Conservation (phyloP, 2,888 invertebrate genomes). For the Buathra laborator region DNA sequence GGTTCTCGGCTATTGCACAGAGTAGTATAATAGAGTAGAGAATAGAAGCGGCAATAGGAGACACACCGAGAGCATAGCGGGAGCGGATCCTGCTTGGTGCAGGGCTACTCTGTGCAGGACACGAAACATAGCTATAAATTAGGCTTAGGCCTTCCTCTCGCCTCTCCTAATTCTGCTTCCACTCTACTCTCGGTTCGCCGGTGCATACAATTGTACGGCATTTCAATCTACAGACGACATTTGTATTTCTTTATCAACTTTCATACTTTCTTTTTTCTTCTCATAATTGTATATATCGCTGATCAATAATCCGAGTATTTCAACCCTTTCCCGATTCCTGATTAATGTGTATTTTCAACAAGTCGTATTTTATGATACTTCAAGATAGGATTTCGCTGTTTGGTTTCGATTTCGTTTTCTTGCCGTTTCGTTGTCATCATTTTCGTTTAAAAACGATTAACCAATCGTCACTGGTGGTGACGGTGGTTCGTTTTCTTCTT, state of each 20-base stretch:
- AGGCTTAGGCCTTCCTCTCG: constrained; percentile 73
- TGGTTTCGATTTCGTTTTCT: too few relatives aligned
- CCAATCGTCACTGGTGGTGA: too few relatives aligned
- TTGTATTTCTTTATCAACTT: not conserved
- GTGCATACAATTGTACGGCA: not conserved
- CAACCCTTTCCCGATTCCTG: too few relatives aligned
- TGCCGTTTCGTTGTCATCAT: too few relatives aligned
- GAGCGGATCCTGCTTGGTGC: constrained; percentile 61
- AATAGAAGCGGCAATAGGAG: constrained; percentile 83
- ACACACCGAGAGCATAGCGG: constrained; percentile 70
- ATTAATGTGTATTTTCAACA: too few relatives aligned
- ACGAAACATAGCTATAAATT: constrained; percentile 84
- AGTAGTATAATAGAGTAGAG: constrained; percentile 80
- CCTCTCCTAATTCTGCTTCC: constrained; percentile 16
- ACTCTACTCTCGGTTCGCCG: not conserved
- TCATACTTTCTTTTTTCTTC: too few relatives aligned
- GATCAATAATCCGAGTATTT: too few relatives aligned
- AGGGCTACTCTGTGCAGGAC: constrained; percentile 83
- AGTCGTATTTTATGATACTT: too few relatives aligned
- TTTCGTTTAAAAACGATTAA: too few relatives aligned
- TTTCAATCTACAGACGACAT: not conserved
- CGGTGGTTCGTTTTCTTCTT: too few relatives aligned
- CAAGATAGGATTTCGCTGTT: too few relatives aligned
- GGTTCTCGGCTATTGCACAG: constrained; percentile 64
- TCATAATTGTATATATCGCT: too few relatives aligned